Base-by-base conservation (phyloP, 1,140 invertebrate genomes). In the Meloidogyne chitwoodi region DNA sequence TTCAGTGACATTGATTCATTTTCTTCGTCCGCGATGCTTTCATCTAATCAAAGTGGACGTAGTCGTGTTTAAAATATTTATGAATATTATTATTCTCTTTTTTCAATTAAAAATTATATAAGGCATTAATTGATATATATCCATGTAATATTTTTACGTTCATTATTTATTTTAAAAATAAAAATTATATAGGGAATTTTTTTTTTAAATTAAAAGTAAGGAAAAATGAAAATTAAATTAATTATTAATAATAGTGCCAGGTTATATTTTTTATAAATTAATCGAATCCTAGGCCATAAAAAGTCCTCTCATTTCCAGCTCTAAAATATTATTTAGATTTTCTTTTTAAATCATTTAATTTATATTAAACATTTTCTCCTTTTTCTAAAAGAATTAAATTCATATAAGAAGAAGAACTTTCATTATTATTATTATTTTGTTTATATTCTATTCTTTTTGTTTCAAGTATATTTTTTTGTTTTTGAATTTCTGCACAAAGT, bases 381-480 rank as follows among this genome's bases (percentile, higher is more conserved):
- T 56, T 56, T 56, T n/a, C 48, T n/a, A 56, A 56, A n/a, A 56
- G 19, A 56, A 56, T 22, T 56, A 56, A 56, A 56, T 56, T 56
- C 48, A 56, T 56, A 56, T 56, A 56, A 56, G n/a, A n/a, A n/a
- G n/a, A n/a, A n/a, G 48, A 3, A 56, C 48, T 56, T 56, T n/a
- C 12, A 56, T n/a, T n/a, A 56, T 56, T 56, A 48, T 62, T 29
- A 31, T 62, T 29, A 34, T 24, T 64, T 34, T 65, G 48, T 73
- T 73, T 61, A 1, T 2, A 61, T 27, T 31, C 65, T 4, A 56
- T 56, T 56, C 65, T 67, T 63, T 63, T 73, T 64, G 22, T 34
- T n/a, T 73, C 71, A 61, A 73, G 29, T 22, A 22, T 24, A 61
- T 41, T n/a, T 22, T 56, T 61, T 73, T 73, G 71, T 16, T 64